Conservation (phyloP, 2,888 invertebrate species). For the Lithosia quadra region DNA sequence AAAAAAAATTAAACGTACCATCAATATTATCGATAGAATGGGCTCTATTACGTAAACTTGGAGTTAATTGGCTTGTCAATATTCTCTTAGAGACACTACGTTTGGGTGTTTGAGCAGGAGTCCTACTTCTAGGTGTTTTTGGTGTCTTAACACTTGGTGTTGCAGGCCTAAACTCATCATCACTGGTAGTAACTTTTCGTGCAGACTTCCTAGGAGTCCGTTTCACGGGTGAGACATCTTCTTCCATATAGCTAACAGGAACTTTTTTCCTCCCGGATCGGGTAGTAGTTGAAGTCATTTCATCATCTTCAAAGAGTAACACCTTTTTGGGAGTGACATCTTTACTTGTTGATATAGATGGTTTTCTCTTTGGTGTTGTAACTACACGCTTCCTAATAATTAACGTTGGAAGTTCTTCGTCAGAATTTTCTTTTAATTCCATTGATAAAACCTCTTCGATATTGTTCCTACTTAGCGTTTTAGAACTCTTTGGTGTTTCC, state of each 20-base stretch:
- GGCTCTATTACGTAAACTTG: constrained; percentile 69
- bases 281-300: constrained; percentile 59
- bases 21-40: constrained; percentile 75
- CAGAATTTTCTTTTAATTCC: constrained; percentile 78
- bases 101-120: constrained; percentile 65
- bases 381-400: constrained; percentile 73
- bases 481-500: constrained; percentile 68
- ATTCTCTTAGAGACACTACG: constrained; percentile 69
- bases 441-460: constrained; percentile 73
- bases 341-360: constrained; percentile 61
- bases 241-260: constrained; percentile 66
- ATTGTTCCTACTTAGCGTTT: constrained; percentile 59
- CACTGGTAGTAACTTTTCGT: constrained; percentile 63
- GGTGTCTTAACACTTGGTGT: constrained; percentile 61
- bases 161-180: constrained; percentile 70
- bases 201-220: constrained; percentile 64
- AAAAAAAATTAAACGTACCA: constrained; percentile 59
- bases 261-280: constrained; percentile 68
- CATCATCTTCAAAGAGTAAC: constrained; percentile 70
- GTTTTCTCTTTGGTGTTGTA: constrained; percentile 73
- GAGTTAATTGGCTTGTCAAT: constrained; percentile 74
- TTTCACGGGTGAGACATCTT: constrained; percentile 68
- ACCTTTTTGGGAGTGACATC: constrained; percentile 75
- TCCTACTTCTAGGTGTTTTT: constrained; percentile 53
- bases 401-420: constrained; percentile 78